A percentile compares a stretch with the other conserved stretches of the same genome.
Evolutionary conservation across 2,888 invertebrate genomes (phyloP).

Genomic region (Tuta absoluta): DNA sequence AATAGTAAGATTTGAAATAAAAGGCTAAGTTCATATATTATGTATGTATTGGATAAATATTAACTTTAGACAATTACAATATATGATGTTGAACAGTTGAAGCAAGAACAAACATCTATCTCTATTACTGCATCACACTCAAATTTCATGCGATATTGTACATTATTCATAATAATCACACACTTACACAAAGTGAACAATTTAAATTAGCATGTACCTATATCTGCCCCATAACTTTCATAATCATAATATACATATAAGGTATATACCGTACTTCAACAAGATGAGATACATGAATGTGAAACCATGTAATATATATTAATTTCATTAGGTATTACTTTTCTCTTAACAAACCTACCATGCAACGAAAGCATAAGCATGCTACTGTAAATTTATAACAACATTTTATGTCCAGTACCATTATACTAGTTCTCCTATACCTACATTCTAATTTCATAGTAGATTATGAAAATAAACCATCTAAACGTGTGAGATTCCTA

Average conservation of each 20-base stretch:
- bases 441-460: constrained; percentile 48
- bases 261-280: constrained; percentile 60
- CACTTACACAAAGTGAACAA: constrained; percentile 56
- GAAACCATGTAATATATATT: constrained; percentile 59
- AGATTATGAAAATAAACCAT: constrained; percentile 52
- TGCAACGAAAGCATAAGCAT: constrained; percentile 71
- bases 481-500: constrained; percentile 51
- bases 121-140: constrained; percentile 63
- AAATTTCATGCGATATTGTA: constrained; percentile 62
- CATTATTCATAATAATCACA: constrained; percentile 52
- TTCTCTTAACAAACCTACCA: constrained; percentile 66
- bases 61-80: constrained; percentile 77
- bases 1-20: constrained; percentile 36
- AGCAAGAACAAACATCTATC: constrained; percentile 71
- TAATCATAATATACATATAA: constrained; percentile 73
- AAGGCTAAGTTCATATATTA: constrained; percentile 49
- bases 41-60: constrained; percentile 75
- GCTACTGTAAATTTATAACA: constrained; percentile 63
- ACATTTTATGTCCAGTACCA: constrained; percentile 65
- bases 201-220: constrained; percentile 57
- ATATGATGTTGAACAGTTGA: constrained; percentile 56
- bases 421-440: constrained; percentile 60
- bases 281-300: constrained; percentile 59
- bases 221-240: constrained; percentile 56
- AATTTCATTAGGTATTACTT: constrained; percentile 56